Evolutionary conservation across 2,888 invertebrate genomes (phyloP).

Genomic region (Notocelia uddmanniana): DNA sequence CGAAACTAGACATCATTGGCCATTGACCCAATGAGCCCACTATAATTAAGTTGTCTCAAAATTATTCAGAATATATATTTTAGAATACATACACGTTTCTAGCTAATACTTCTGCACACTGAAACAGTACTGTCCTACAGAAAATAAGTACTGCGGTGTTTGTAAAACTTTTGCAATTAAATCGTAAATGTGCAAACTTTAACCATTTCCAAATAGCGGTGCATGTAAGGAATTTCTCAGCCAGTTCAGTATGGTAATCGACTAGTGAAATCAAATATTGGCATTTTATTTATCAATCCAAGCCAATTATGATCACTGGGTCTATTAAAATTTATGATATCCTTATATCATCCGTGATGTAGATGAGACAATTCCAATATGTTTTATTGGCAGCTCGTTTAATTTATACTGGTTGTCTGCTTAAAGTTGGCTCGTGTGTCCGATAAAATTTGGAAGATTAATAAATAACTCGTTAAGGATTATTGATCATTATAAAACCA

Average conservation of each 20-base stretch:
- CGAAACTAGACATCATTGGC: slow-evolving; percentile 35
- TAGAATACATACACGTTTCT: background rate
- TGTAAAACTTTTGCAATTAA: slow-evolving; percentile 27
- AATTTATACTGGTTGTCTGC: slow-evolving; percentile 31
- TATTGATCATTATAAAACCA: slow-evolving; percentile 22
- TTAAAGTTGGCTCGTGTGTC: slow-evolving; percentile 26
- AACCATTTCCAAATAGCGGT: slow-evolving; percentile 22
- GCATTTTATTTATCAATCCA: slow-evolving; percentile 58
- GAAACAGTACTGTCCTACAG: background rate
- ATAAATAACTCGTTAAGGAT: slow-evolving; percentile 38
- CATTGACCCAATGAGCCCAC: slow-evolving; percentile 26
- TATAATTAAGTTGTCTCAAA: slow-evolving; percentile 37
- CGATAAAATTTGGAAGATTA: slow-evolving; percentile 26
- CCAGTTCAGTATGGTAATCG: slow-evolving; percentile 63
- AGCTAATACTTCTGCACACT: background rate
- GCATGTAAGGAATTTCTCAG: slow-evolving; percentile 46
- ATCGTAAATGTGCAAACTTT: slow-evolving; percentile 22
- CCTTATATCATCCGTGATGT: slow-evolving; percentile 44
- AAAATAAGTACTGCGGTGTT: slow-evolving; percentile 5
- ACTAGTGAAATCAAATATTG: slow-evolving; percentile 67
- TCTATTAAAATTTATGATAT: slow-evolving; percentile 52
- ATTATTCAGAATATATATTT: slow-evolving; percentile 13
- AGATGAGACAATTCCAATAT: slow-evolving; percentile 43
- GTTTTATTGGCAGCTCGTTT: slow-evolving; percentile 39
- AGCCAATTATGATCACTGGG: slow-evolving; percentile 59